Conservation (phyloP, 2,797 vertebrate genomes). For the Ataeniobius toweri region DNA sequence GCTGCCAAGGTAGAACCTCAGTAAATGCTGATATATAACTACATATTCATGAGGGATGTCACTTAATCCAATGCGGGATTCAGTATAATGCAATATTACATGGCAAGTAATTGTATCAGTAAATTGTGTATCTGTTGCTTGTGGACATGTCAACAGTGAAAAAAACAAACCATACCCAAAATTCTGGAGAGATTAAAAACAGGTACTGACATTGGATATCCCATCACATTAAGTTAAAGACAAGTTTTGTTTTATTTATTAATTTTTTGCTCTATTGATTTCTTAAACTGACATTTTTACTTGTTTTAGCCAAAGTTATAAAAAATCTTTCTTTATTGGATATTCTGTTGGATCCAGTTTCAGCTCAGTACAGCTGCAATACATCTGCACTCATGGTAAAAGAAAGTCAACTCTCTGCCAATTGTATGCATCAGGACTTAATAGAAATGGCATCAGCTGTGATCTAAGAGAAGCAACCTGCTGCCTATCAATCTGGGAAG, state of each 20-base stretch:
- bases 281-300: too few species aligned
- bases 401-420: background rate
- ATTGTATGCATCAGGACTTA: background rate
- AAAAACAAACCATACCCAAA: background rate
- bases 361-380: background rate
- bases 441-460: background rate
- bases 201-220: too few species aligned
- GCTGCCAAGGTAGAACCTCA: slow-evolving; percentile 27
- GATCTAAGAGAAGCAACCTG: background rate
- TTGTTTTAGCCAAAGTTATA: background rate
- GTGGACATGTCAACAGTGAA: background rate
- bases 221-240: too few species aligned
- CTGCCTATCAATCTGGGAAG: background rate
- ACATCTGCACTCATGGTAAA: background rate
- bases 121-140: slow-evolving; percentile 23
- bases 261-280: too few species aligned
- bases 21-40: slow-evolving; percentile 31
- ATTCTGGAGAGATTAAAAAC: background rate
- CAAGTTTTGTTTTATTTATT: too few species aligned
- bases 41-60: slow-evolving; percentile 20
- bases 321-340: background rate
- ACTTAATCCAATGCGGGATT: slow-evolving; percentile 26
- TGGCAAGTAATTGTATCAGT: slow-evolving; percentile 19
- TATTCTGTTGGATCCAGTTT: background rate
- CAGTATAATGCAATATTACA: slow-evolving; percentile 13